Conservation (phyloP, 2,113 vertebrate genomes). For the Hassar affinis region DNA sequence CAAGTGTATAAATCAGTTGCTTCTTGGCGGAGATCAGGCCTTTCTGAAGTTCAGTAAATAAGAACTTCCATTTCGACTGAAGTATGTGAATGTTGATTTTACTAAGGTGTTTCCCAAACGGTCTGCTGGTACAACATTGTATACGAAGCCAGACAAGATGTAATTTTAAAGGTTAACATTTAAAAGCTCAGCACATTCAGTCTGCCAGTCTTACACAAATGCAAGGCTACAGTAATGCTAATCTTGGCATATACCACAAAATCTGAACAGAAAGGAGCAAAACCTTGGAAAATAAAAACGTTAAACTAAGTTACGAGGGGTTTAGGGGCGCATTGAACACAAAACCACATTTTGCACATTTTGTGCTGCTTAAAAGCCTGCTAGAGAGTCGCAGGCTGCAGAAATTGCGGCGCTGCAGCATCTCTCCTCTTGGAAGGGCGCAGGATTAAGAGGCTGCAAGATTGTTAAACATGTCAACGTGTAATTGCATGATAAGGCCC, state of each 20-base stretch:
- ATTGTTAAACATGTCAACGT: conserved; percentile 99
- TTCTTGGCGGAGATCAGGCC: neutral
- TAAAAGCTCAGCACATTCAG: conserved; percentile 7
- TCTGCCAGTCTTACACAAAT: neutral
- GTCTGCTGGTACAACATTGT: neutral
- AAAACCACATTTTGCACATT: conserved; percentile 61
- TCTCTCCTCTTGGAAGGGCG: conserved; percentile 88
- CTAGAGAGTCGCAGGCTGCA: conserved; percentile 65
- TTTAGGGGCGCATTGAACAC: conserved; percentile 68
- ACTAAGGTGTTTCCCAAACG: neutral
- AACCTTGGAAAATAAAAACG: conserved; percentile 42
- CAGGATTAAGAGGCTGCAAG: conserved; percentile 99
- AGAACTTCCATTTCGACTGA: neutral
- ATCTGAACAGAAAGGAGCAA: conserved; percentile 1
- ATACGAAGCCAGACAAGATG: neutral
- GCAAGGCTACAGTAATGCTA: neutral
- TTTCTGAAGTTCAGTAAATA: neutral
- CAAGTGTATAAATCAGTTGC: neutral
- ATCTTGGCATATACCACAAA: conserved; percentile 6
- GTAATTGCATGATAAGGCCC: conserved; percentile 99
- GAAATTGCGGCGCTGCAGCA: conserved; percentile 85
- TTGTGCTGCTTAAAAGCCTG: conserved; percentile 56
- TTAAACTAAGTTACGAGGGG: conserved; percentile 38
- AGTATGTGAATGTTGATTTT: neutral
- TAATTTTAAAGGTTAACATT: conserved; percentile 11